Evolutionary conservation across 2,113 vertebrate genomes (phyloP), one percentile per base, ranked within the genome.

Genomic region (Pardalotus punctatus): DNA sequence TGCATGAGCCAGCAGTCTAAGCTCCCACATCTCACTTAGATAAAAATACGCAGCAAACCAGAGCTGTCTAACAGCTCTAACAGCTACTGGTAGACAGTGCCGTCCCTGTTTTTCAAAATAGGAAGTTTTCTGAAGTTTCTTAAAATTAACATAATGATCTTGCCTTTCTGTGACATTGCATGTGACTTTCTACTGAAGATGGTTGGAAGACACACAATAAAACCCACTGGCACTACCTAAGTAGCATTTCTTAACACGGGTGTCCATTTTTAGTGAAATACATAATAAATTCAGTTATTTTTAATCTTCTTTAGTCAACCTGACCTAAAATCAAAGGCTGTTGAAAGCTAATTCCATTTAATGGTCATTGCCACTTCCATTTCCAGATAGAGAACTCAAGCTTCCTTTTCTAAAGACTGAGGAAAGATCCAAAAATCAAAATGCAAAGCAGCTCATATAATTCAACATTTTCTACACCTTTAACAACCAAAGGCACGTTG

Each of bases 271-370:
- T 18, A 62, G 69, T 23, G 21, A 87, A 79, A 83, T 4, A 29
- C n/a, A 56, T 43, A 56, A 74, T 40, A 64, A 84, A 94, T 69
- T 77, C 88, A 88, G 81, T 17, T 66, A 65, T 58, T 95, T 86
- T 81, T 73, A 71, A 86, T 88, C 88, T 86, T 78, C 86, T 91
- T n/a, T 61, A 64, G 69, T 23, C 76, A 92, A 90, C 65, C 86
- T 67, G 61, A 87, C 65, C 73, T 81, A 82, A 89, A 91, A 84
- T 29, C 57, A 78, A 93, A 89, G 57, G 51, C 51, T 62, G 36
- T 9, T 71, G 64, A 81, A 80, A 83, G 77, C n/a, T 81, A 88
- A 81, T 74, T 91, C 61, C 50, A 84, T 35, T 58, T 71, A 67
- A 84, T 12, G 33, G n/a, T 9, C 57, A 56, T 15, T 65, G 42